Conservation (phyloP, 2,888 invertebrate species). For the Lymantria monacha region DNA sequence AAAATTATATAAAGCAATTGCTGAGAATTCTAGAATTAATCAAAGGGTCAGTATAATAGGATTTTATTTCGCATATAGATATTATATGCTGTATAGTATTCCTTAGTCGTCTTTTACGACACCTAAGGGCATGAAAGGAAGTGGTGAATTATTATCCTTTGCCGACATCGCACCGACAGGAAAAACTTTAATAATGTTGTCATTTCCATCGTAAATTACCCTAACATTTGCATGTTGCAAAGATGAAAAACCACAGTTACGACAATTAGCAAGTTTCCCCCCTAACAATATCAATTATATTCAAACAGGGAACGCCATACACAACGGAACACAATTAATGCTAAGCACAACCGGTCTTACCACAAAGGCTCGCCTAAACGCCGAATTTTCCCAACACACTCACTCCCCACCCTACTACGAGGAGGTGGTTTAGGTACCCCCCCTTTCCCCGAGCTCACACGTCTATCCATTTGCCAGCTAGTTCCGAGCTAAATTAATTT, state of each 20-base stretch:
- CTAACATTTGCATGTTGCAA: not conserved
- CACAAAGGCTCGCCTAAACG: conserved; percentile 79
- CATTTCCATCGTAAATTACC: too few species aligned
- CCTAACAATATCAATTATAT: conserved; percentile 53
- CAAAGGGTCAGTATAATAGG: too few species aligned
- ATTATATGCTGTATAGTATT: too few species aligned
- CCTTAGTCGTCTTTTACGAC: too few species aligned
- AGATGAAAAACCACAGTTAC: not conserved
- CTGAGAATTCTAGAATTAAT: too few species aligned
- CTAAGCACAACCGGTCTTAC: conserved; percentile 67
- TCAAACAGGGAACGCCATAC: conserved; percentile 39
- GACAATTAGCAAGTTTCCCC: conserved; percentile 26
- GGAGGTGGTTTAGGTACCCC: conserved; percentile 36
- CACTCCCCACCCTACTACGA: conserved; percentile 36
- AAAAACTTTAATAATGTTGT: too few species aligned
- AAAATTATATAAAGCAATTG: too few species aligned
- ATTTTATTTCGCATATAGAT: too few species aligned
- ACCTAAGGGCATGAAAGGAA: too few species aligned
- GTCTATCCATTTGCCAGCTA: conserved; percentile 83
- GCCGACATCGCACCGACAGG: too few species aligned
- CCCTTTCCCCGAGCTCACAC: conserved; percentile 69
- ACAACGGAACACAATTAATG: conserved; percentile 66
- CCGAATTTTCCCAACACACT: conserved; percentile 72
- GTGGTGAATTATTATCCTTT: too few species aligned
- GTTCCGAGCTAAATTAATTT: conserved; percentile 83